Evolutionary conservation across 2,888 invertebrate species (phyloP).

Genomic region (Metacarcinus magister): DNA sequence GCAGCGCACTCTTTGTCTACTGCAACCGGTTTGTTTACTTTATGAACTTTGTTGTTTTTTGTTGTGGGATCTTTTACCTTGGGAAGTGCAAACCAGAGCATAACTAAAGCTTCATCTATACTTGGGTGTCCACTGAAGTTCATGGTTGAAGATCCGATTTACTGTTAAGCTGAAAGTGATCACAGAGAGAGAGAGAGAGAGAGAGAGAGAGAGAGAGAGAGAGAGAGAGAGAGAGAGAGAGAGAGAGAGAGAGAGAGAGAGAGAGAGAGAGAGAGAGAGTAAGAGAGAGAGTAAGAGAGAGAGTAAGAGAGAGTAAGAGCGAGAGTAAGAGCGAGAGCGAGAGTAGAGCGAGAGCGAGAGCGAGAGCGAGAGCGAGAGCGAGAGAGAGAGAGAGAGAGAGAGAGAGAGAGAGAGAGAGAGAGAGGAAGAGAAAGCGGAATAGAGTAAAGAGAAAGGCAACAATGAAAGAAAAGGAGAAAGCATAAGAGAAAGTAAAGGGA

Average conservation of each 20-base stretch:
- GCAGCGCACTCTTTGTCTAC: background rate
- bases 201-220: constrained; percentile 26
- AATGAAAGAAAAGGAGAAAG: constrained; percentile 44
- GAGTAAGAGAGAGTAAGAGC: too few relatives aligned
- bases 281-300: too few relatives aligned
- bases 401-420: background rate
- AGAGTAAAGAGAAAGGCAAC: constrained; percentile 21
- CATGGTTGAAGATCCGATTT: too few relatives aligned
- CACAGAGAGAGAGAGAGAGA: constrained; percentile 26
- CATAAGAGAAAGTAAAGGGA: constrained; percentile 33
- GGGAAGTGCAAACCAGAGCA: too few relatives aligned
- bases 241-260: constrained; percentile 19
- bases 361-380: too few relatives aligned
- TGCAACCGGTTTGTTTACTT: background rate
- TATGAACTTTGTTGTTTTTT: background rate
- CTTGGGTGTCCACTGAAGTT: too few relatives aligned
- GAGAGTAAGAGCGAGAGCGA: too few relatives aligned
- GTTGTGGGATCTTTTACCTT: too few relatives aligned
- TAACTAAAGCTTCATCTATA: too few relatives aligned
- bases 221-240: constrained; percentile 26
- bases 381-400: background rate
- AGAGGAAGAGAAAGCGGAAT: background rate
- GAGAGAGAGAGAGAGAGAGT: constrained; percentile 4
- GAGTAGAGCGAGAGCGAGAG: too few relatives aligned
- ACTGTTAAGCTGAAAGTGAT: too few relatives aligned